These are phyloP conservation scores for Echinometra lucunter DNA, from an alignment of 53 echinoderm and acorn worm genomes.

Conservation along the genomic window DNA sequence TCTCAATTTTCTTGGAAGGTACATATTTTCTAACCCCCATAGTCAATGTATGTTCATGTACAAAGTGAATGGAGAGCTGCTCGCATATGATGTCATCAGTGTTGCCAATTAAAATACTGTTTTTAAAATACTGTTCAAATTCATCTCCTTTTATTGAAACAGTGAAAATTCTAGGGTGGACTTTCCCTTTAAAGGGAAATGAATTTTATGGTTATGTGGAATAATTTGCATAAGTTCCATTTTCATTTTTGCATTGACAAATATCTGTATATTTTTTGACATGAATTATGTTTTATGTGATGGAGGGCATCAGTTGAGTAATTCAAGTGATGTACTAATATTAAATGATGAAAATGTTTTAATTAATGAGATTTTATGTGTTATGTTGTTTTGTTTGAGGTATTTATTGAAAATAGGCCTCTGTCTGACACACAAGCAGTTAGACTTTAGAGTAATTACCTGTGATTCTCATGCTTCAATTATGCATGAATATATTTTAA, in stretches of 20 bases:
- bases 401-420: neutral
- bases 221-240: neutral
- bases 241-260: neutral
- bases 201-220: too few relatives aligned
- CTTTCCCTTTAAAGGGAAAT: too few relatives aligned
- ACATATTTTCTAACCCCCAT: too few relatives aligned
- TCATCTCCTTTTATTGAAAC: too few relatives aligned
- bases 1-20: too few relatives aligned
- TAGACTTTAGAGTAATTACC: neutral
- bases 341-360: neutral
- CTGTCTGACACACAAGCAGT: neutral
- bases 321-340: neutral
- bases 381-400: neutral
- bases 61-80: too few relatives aligned
- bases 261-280: neutral
- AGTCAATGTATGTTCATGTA: too few relatives aligned
- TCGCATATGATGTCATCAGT: too few relatives aligned
- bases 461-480: neutral
- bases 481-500: neutral
- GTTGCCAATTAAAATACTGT: too few relatives aligned
- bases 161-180: too few relatives aligned
- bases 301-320: neutral
- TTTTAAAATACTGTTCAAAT: too few relatives aligned
- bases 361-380: neutral
- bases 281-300: neutral